Conservation (phyloP, 2,797 vertebrate species). For the Esox lucius region DNA sequence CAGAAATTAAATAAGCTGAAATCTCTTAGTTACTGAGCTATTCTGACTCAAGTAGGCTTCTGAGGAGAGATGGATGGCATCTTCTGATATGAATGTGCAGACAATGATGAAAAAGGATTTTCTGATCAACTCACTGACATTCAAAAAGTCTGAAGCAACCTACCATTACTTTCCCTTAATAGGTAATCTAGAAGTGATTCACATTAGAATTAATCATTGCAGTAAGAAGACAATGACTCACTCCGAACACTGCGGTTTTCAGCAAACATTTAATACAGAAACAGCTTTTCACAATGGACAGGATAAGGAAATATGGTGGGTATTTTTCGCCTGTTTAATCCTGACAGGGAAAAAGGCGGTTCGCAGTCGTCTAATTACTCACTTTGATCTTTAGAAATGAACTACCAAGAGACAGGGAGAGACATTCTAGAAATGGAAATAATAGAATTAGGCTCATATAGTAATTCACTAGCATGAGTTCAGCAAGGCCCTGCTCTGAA, state of each 20-base stretch:
- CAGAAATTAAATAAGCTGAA: slow-evolving; percentile 10
- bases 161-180: neutral
- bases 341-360: slow-evolving; percentile 3
- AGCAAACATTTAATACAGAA: slow-evolving; percentile 20
- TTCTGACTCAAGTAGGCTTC: neutral
- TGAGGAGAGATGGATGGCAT: neutral
- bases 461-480: slow-evolving; percentile 35
- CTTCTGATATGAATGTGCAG: neutral
- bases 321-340: neutral
- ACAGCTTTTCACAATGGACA: slow-evolving; percentile 17
- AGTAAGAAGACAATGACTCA: neutral
- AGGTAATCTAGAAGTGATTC: neutral
- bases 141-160: neutral
- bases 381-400: slow-evolving; percentile 37
- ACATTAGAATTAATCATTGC: neutral
- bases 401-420: slow-evolving; percentile 9
- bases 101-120: neutral
- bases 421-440: slow-evolving; percentile 4
- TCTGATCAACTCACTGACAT: neutral
- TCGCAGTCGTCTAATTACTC: neutral
- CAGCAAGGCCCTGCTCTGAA: slow-evolving; percentile 13
- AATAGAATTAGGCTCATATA: slow-evolving; percentile 28
- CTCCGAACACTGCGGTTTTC: neutral
- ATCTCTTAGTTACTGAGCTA: neutral
- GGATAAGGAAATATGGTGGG: slow-evolving; percentile 20